These are phyloP conservation scores for Drosophila persimilis DNA, from an alignment of 1,140 invertebrate genomes.

Conservation along the genomic window DNA sequence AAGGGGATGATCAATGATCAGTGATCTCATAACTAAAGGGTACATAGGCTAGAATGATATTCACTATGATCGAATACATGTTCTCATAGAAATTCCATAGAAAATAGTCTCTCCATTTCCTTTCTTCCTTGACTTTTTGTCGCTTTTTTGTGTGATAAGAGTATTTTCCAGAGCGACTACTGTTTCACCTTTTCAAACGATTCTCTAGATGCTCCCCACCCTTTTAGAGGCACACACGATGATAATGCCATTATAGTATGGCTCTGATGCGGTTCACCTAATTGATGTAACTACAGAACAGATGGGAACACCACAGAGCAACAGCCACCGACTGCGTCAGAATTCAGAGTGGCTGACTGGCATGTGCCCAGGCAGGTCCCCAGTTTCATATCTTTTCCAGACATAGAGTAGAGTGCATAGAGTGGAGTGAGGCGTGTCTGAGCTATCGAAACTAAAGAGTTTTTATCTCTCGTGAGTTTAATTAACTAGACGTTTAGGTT, in stretches of 20 bases:
- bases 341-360: conserved; percentile 31
- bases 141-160: not conserved
- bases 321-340: conserved; percentile 7
- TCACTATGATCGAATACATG: too few species aligned
- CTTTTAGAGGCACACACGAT: conserved; percentile 14
- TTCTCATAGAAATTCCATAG: too few species aligned
- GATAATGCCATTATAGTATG: conserved; percentile 43
- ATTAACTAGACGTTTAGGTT: conserved; percentile 21
- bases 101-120: too few species aligned
- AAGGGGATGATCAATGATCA: not conserved
- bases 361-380: conserved; percentile 24
- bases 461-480: conserved; percentile 8
- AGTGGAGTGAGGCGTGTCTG: not conserved
- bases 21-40: not conserved
- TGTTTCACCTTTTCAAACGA: conserved; percentile 1
- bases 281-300: conserved; percentile 45
- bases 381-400: conserved; percentile 13
- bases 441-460: not conserved
- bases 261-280: conserved; percentile 31
- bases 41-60: too few species aligned
- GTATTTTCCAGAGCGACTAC: not conserved
- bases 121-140: not conserved
- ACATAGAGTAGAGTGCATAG: too few species aligned
- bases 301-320: conserved; percentile 4
- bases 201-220: conserved; percentile 17